These are phyloP conservation scores for Beris chalybata DNA, from an alignment of 2,888 invertebrate genomes.

Conservation along the genomic window DNA sequence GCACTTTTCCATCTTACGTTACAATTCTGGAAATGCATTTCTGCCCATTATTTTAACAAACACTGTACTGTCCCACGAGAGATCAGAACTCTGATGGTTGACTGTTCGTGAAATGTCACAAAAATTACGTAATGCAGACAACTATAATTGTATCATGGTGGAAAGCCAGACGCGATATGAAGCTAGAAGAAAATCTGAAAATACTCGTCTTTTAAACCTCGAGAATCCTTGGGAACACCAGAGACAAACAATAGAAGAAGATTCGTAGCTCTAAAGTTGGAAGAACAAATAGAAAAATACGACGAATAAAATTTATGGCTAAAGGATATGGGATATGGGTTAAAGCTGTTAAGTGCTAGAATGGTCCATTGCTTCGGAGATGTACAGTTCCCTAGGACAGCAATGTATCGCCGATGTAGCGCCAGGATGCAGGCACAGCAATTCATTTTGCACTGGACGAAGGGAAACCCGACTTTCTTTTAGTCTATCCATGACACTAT, in stretches of 20 bases:
- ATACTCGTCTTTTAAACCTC: conserved; percentile 4
- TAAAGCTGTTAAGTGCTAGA: conserved; percentile 44
- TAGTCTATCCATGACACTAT: conserved; percentile 2
- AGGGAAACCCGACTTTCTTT: not conserved
- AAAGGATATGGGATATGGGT: conserved; percentile 41
- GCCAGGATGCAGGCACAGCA: conserved; percentile 32
- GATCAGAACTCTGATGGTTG: not conserved
- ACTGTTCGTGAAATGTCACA: conserved; percentile 10
- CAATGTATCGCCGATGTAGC: conserved; percentile 30
- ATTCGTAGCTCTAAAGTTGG: conserved; percentile 21
- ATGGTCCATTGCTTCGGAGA: conserved; percentile 43
- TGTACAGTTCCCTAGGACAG: conserved; percentile 21
- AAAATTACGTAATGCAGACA: conserved; percentile 27
- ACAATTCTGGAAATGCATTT: conserved; percentile 21
- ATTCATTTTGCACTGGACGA: conserved; percentile 16
- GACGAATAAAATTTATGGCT: conserved; percentile 42
- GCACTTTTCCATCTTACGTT: not conserved
- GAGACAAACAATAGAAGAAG: conserved; percentile 29
- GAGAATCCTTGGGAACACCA: conserved; percentile 14
- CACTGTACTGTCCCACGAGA: conserved; percentile 13
- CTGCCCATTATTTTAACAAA: conserved; percentile 19
- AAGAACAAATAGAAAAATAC: conserved; percentile 30
- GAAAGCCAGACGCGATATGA: conserved; percentile 25
- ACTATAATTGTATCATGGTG: conserved; percentile 25
- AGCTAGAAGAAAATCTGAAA: conserved; percentile 33